Base-by-base conservation (phyloP, 2,888 invertebrate genomes). In the Heterodera filipjevi region DNA sequence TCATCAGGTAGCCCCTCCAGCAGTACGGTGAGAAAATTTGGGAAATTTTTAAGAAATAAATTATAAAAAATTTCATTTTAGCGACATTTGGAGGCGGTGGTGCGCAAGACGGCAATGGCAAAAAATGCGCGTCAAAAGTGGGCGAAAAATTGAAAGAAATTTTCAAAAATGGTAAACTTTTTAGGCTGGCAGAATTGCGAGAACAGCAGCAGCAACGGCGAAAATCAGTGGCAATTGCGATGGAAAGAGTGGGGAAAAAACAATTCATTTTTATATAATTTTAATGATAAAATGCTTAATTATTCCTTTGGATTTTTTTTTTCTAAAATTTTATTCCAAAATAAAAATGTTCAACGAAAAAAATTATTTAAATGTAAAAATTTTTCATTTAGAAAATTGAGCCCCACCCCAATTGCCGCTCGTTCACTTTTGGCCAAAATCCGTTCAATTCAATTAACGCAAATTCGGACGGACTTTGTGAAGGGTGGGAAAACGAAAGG, bases 351-450 rank as follows among this genome's bases (percentile, higher is more conserved):
- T 53, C 53, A 53, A 53, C 5, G 22, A 53, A 53, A 44, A 44
- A 44, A 44, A 44, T 44, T 44, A 44, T n/a, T n/a, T 44, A 44
- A 44, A 44, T 49, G 10, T 49, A 49, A 14, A 19, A 19, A 16
- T 49, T 14, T 49, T 49, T 49, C 10, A 49, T 59, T 59, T 27
- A 59, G 59, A 59, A 59, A 59, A 27, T 59, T 27, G 59, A 59
- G 27, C 59, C 59, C 22, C 68, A 68, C 33, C 22, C 16, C 33
- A 68, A 68, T 35, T 35, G 32, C 33, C 68, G 68, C 22, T 68
- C 68, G 22, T 68, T 68, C 33, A 68, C 68, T 8, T 68, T 68
- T 35, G 68, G 68, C 33, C 68, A 68, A 35, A 68, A 19, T 68
- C 68, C 68, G 68, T 35, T 35, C 33, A 35, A 68, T 35, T 68